Evolutionary conservation across 2,797 vertebrate species (phyloP).

Genomic region (Gallirallus australis): DNA sequence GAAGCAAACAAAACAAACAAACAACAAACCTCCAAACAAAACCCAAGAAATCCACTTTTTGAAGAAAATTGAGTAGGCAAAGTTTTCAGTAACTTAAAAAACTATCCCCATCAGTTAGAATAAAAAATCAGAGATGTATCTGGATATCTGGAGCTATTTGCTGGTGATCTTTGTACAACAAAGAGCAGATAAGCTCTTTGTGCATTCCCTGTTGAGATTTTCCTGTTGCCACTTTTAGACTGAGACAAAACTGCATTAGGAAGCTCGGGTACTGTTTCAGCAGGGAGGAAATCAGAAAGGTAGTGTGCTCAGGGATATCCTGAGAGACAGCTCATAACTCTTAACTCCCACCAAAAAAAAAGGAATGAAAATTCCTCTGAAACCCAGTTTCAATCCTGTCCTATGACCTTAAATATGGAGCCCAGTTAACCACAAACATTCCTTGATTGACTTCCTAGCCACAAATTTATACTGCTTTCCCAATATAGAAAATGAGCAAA

Average conservation of each 20-base stretch:
- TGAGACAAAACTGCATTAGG: not conserved
- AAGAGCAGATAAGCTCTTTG: fast-evolving
- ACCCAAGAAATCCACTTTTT: not conserved
- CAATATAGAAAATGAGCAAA: not conserved
- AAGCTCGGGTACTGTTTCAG: not conserved
- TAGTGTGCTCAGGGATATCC: not conserved
- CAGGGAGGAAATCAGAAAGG: not conserved
- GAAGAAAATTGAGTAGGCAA: not conserved
- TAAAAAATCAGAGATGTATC: not conserved
- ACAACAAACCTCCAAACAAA: too few relatives aligned
- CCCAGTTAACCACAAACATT: not conserved
- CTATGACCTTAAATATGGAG: not conserved
- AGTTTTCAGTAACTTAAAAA: not conserved
- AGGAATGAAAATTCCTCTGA: not conserved
- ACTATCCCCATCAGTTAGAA: not conserved
- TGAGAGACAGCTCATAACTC: not conserved
- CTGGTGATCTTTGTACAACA: not conserved
- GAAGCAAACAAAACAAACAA: not conserved
- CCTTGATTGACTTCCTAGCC: not conserved
- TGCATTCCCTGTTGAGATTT: not conserved
- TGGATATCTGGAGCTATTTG: not conserved
- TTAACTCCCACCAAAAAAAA: not conserved
- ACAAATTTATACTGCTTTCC: not conserved
- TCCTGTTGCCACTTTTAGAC: not conserved
- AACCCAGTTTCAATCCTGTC: not conserved